A percentile compares a stretch with the other conserved stretches of the same genome.
phyloP scores from a whole-genome alignment of 2,113 vertebrate species.

The Syngnathoides biaculeatus region DNA sequence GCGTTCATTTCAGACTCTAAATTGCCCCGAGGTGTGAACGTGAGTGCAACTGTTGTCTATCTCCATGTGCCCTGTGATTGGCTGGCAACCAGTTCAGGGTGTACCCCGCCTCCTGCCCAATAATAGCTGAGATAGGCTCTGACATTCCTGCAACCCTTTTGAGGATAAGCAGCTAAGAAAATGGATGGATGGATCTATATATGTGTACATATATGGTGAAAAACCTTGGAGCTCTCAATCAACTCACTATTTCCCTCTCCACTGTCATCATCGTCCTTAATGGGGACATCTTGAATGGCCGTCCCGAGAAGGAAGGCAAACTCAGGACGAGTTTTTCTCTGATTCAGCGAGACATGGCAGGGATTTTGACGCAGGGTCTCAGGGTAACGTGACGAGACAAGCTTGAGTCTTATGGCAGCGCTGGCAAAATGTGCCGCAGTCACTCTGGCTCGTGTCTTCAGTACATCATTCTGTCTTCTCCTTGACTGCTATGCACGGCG shows the following conservation, averaged over 20 bases:
- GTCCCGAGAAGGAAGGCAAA: slow-evolving; percentile 75
- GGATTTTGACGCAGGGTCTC: slow-evolving; percentile 68
- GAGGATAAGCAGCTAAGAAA: no score
- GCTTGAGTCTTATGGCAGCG: slow-evolving; percentile 70
- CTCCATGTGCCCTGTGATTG: no score
- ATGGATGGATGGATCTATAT: no score
- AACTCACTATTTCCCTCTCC: slow-evolving; percentile 40
- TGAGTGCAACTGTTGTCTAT: no score
- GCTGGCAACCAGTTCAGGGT: no score
- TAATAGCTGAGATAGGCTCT: no score
- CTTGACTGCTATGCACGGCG: slow-evolving; percentile 47
- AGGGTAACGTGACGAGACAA: slow-evolving; percentile 74
- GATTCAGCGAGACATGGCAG: slow-evolving; percentile 58
- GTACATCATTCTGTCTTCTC: slow-evolving; percentile 67
- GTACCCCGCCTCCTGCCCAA: no score
- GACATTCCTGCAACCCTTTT: no score
- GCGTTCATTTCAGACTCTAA: no score
- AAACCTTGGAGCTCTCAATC: slow-evolving; percentile 22
- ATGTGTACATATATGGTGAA: no score
- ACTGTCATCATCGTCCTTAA: slow-evolving; percentile 66
- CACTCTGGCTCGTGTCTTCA: slow-evolving; percentile 57
- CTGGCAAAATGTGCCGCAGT: slow-evolving; percentile 64
- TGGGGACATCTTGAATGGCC: slow-evolving; percentile 70
- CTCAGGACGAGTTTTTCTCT: slow-evolving; percentile 68
- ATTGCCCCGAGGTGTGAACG: no score